Percentiles rank a stretch among this genome's conserved stretches.
These are phyloP conservation scores for Pristionchus entomophagus DNA, from an alignment of 2,888 invertebrate species.

Conservation along the genomic window DNA sequence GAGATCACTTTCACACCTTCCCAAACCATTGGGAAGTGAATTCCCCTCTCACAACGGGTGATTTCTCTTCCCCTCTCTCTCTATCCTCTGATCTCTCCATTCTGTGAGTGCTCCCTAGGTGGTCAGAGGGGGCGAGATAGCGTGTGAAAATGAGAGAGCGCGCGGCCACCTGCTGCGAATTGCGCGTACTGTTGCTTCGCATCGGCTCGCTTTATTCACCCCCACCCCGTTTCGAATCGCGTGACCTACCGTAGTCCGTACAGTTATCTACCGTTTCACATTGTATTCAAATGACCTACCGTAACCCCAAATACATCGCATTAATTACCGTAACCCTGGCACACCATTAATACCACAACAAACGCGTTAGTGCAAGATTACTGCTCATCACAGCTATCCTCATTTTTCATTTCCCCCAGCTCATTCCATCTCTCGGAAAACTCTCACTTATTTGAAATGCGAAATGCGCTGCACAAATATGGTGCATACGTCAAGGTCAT, in stretches of 20 bases:
- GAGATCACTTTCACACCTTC: too few species aligned
- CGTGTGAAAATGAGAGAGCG: neutral
- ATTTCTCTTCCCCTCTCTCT: too few species aligned
- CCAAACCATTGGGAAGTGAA: too few species aligned
- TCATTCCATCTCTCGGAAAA: too few species aligned
- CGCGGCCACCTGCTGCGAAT: constrained; percentile 34
- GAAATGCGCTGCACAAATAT: constrained; percentile 27
- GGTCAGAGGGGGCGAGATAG: constrained; percentile 2
- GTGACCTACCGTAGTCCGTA: neutral
- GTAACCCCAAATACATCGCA: too few species aligned
- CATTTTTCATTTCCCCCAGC: constrained; percentile 23
- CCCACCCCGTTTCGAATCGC: neutral
- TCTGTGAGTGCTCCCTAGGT: neutral
- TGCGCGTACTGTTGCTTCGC: neutral
- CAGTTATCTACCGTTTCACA: too few species aligned
- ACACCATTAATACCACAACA: too few species aligned
- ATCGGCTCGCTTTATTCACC: neutral
- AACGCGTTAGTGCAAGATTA: too few species aligned
- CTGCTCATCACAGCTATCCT: neutral
- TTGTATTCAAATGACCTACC: constrained; percentile 9
- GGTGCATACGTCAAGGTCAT: too few species aligned
- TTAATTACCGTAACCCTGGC: neutral
- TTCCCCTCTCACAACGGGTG: neutral
- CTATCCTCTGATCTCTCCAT: too few species aligned
- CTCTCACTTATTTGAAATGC: constrained; percentile 37